Evolutionary conservation across 2,113 vertebrate species (phyloP).

Genomic region (Cynopterus brachyotis): DNA sequence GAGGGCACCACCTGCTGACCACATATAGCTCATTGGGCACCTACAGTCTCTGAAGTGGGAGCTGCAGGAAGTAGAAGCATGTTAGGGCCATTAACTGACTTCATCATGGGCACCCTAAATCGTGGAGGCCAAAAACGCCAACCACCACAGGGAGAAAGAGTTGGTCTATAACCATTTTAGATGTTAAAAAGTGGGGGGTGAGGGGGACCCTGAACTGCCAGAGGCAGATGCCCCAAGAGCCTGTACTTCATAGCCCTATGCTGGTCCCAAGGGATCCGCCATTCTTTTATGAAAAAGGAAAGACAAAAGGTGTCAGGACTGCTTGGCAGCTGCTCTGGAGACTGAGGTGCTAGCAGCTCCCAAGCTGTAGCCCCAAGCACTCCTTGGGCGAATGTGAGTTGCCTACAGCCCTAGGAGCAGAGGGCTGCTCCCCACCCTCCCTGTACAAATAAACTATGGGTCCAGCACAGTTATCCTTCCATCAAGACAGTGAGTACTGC

Average conservation of each 20-base stretch:
- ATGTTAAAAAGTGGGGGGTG: not conserved
- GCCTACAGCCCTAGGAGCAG: not conserved
- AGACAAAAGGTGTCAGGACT: not conserved
- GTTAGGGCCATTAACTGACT: not conserved
- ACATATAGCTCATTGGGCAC: not conserved
- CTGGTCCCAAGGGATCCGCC: not conserved
- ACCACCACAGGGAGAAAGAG: too few relatives aligned
- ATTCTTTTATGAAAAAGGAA: not conserved
- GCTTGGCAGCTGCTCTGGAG: not conserved
- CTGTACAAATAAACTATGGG: not conserved
- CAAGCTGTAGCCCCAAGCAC: not conserved
- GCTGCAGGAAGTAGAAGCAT: not conserved
- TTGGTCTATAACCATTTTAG: not conserved
- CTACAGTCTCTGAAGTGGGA: not conserved
- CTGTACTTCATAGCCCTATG: constrained; percentile 50
- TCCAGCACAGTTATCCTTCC: not conserved
- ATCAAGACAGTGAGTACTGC: not conserved
- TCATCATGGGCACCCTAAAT: not conserved
- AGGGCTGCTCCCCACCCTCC: too few relatives aligned
- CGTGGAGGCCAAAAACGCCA: not conserved
- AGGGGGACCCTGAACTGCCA: not conserved
- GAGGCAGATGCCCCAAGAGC: constrained; percentile 12
- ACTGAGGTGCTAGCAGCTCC: not conserved
- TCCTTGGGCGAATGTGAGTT: not conserved
- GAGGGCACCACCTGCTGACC: not conserved